These are phyloP conservation scores for Gobius niger DNA, from an alignment of 2,113 vertebrate species.

Conservation along the genomic window DNA sequence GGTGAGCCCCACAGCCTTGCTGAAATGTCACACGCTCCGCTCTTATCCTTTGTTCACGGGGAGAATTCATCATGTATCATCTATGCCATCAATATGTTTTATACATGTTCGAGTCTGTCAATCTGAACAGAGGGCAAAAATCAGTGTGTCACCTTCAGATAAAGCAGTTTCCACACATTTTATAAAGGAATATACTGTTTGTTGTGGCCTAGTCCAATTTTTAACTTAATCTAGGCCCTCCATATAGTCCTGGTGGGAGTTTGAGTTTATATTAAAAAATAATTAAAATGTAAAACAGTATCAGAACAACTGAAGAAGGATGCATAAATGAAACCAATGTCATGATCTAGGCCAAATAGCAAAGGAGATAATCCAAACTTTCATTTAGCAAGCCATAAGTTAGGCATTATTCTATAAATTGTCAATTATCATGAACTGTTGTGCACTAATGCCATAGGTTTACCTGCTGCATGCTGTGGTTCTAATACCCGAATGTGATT, in stretches of 20 bases:
- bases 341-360: no score
- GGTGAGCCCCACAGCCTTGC: constrained; percentile 28
- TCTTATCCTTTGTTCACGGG: constrained; percentile 56
- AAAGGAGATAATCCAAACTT: no score
- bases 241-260: no score
- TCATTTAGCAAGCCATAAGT: not conserved
- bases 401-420: no score
- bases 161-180: not conserved
- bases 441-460: not conserved
- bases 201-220: no score
- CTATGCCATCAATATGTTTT: constrained; percentile 41
- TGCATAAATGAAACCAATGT: no score
- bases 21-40: constrained; percentile 51
- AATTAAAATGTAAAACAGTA: not conserved
- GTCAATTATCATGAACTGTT: not conserved
- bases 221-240: no score
- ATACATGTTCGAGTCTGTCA: constrained; percentile 1
- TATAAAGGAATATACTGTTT: not conserved
- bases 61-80: constrained; percentile 48
- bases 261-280: no score
- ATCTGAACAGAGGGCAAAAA: not conserved
- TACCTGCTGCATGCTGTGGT: not conserved
- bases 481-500: not conserved
- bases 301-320: not conserved
- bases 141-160: not conserved